Evolutionary conservation across 2,113 vertebrate genomes (phyloP).

Genomic region (Paramormyrops kingsleyae): DNA sequence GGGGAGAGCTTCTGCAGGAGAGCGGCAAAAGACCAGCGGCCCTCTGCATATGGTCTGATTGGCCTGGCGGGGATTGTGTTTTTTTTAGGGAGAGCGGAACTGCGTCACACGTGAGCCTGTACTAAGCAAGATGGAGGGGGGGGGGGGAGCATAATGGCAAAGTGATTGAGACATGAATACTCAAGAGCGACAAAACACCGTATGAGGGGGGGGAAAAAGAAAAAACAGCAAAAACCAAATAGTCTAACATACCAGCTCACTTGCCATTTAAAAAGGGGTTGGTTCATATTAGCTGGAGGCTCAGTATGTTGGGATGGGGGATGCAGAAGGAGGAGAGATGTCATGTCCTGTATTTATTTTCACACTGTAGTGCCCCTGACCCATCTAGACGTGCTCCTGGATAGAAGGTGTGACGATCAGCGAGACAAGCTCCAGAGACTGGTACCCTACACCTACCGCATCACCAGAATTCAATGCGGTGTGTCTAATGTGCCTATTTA

Average conservation of each 20-base stretch:
- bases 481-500: conserved; percentile 74
- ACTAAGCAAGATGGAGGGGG: background rate
- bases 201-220: conserved; percentile 29
- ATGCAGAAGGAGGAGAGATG: background rate
- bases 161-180: conserved; percentile 28
- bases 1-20: conserved; percentile 54
- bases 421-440: conserved; percentile 41
- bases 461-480: conserved; percentile 65
- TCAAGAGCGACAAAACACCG: conserved; percentile 28
- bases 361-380: conserved; percentile 31
- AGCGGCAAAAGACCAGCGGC: conserved; percentile 55
- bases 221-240: conserved; percentile 37
- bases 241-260: conserved; percentile 24
- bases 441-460: conserved; percentile 55
- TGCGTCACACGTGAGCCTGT: conserved; percentile 31
- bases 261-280: background rate
- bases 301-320: background rate
- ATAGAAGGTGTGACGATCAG: conserved; percentile 27
- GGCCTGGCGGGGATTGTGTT: conserved; percentile 52
- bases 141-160: conserved; percentile 19
- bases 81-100: conserved; percentile 38
- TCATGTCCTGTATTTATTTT: conserved; percentile 18
- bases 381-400: conserved; percentile 24
- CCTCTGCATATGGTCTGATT: conserved; percentile 50
- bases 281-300: background rate